A percentile compares a stretch with the other conserved stretches of the same genome.
These are phyloP conservation scores for Melanostoma scalare DNA, from an alignment of 2,888 invertebrate genomes.

Conservation along the genomic window DNA sequence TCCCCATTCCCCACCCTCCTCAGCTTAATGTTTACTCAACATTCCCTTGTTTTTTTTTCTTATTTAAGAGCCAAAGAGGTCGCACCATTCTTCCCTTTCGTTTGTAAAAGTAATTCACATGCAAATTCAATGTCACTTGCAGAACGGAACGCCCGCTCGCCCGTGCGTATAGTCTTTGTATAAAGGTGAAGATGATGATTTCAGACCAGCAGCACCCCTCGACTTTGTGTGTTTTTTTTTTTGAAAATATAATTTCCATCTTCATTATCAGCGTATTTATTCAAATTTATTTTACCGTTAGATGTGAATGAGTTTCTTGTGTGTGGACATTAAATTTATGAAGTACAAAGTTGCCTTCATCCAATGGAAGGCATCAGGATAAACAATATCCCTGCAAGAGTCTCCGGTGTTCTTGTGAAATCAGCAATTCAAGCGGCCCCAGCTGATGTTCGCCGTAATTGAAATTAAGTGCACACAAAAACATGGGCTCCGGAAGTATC, in stretches of 20 bases:
- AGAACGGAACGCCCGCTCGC: constrained; percentile 10
- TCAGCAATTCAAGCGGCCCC: constrained; percentile 1
- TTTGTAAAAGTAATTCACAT: constrained; percentile 64
- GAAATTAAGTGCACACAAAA: constrained; percentile 70
- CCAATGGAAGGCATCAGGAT: not conserved
- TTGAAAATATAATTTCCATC: constrained; percentile 66
- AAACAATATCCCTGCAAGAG: constrained; percentile 19
- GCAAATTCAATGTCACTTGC: constrained; percentile 72
- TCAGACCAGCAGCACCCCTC: not conserved
- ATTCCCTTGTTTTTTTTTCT: constrained; percentile 38
- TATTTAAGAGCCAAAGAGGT: constrained; percentile 17
- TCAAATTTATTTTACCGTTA: constrained; percentile 55
- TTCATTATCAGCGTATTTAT: constrained; percentile 71
- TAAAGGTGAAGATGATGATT: too few relatives aligned
- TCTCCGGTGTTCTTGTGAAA: not conserved
- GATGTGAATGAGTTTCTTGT: constrained; percentile 55
- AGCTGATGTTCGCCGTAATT: constrained; percentile 65
- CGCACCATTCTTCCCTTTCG: constrained; percentile 22
- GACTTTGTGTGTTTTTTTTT: constrained; percentile 5
- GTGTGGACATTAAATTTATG: constrained; percentile 69
- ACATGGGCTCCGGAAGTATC: constrained; percentile 39
- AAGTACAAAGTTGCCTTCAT: constrained; percentile 48
- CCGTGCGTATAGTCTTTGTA: too few relatives aligned
- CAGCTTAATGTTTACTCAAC: constrained; percentile 17
- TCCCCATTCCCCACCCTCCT: constrained; percentile 3